Percentiles rank a stretch among this genome's conserved stretches.
Conservation (phyloP, 2,888 invertebrate genomes). For the Graphium colonna region DNA sequence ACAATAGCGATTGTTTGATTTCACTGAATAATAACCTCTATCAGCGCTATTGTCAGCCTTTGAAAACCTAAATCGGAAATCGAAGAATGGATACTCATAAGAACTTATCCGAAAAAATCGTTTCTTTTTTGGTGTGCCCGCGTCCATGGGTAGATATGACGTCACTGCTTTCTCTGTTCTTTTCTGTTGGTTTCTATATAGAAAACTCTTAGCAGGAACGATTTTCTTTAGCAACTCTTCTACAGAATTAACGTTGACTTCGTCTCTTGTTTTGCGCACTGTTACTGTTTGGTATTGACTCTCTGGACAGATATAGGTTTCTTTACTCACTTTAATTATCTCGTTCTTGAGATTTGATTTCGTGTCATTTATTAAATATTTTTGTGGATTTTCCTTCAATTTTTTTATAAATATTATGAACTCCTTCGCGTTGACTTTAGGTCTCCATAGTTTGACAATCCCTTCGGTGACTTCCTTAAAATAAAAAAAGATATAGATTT, state of each 20-base stretch:
- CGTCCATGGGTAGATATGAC: constrained; percentile 70
- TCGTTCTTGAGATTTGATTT: constrained; percentile 22
- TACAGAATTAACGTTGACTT: constrained; percentile 40
- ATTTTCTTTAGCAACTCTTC: constrained; percentile 64
- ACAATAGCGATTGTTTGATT: constrained; percentile 53
- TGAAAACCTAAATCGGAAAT: constrained; percentile 51
- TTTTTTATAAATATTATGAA: constrained; percentile 56
- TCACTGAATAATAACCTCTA: constrained; percentile 66
- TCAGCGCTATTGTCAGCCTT: constrained; percentile 54
- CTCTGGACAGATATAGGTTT: constrained; percentile 33
- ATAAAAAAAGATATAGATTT: too few species aligned
- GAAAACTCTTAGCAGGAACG: constrained; percentile 68
- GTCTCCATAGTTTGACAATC: constrained; percentile 62
- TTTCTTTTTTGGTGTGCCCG: constrained; percentile 46
- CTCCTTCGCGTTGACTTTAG: constrained; percentile 58
- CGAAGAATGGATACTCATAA: constrained; percentile 66
- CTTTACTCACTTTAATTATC: constrained; percentile 29
- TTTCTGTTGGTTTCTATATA: constrained; percentile 61
- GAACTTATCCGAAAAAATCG: constrained; percentile 58
- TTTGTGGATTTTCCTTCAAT: constrained; percentile 50
- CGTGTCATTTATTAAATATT: constrained; percentile 40
- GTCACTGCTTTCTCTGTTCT: constrained; percentile 44
- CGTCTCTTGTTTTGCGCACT: constrained; percentile 38
- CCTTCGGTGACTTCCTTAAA: constrained; percentile 67
- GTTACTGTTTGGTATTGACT: constrained; percentile 66